These are phyloP conservation scores for Drosophila paramelanica DNA, from an alignment of 2,888 invertebrate genomes.

Conservation along the genomic window DNA sequence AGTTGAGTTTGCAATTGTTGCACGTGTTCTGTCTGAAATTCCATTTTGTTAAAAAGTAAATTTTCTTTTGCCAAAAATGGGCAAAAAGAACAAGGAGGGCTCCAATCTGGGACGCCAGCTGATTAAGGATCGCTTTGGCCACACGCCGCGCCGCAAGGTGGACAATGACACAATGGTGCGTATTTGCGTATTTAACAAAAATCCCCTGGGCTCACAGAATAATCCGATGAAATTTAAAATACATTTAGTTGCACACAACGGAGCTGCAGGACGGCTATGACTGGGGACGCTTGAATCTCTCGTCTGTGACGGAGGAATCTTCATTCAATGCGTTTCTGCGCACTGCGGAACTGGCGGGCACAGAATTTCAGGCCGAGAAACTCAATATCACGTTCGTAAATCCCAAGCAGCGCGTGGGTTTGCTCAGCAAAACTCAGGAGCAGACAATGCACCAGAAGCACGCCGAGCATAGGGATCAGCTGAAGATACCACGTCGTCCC, in stretches of 20 bases:
- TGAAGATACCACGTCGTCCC: constrained; percentile 95
- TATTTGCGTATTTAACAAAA: constrained; percentile 61
- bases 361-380: constrained; percentile 96
- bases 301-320: constrained; percentile 97
- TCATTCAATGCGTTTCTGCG: constrained; percentile 98
- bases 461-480: constrained; percentile 87
- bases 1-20: constrained; percentile 13
- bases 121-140: constrained; percentile 91
- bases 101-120: constrained; percentile 88
- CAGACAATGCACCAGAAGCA: constrained; percentile 86
- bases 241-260: constrained; percentile 89
- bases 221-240: background rate
- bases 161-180: constrained; percentile 90
- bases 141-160: constrained; percentile 88
- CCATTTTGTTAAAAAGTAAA: background rate
- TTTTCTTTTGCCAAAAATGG: constrained; percentile 86
- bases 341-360: constrained; percentile 96
- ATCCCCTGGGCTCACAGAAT: background rate
- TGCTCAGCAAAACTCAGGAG: constrained; percentile 88
- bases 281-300: constrained; percentile 95
- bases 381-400: constrained; percentile 92
- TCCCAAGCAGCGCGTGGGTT: constrained; percentile 87
- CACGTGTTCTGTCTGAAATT: constrained; percentile 45
- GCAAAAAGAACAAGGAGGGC: constrained; percentile 89
- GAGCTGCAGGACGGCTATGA: constrained; percentile 96